A percentile compares a stretch with the other conserved stretches of the same genome.
These are phyloP conservation scores for Periophthalmus magnuspinnatus DNA, from an alignment of 2,797 vertebrate species.

Conservation along the genomic window DNA sequence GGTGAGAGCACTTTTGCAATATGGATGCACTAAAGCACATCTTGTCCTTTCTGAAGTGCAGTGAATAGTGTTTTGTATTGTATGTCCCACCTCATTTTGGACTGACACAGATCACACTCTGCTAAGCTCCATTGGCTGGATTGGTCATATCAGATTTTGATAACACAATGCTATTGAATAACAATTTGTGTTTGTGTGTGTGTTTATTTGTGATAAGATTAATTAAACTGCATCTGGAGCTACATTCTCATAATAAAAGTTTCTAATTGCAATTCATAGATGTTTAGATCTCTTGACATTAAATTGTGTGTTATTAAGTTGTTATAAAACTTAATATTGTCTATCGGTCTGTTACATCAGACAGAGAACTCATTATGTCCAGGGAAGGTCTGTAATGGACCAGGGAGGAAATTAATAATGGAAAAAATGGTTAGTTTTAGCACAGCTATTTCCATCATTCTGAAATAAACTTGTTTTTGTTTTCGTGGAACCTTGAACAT, in stretches of 20 bases:
- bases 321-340: too few species aligned
- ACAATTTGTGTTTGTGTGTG: too few species aligned
- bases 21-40: not conserved
- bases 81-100: not conserved
- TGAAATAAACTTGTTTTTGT: not conserved
- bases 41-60: not conserved
- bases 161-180: too few species aligned
- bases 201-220: too few species aligned
- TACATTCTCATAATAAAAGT: too few species aligned
- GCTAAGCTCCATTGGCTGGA: not conserved
- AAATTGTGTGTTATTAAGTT: not conserved
- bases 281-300: not conserved
- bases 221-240: too few species aligned
- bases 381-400: not conserved
- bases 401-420: not conserved
- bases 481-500: too few species aligned
- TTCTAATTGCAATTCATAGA: not conserved
- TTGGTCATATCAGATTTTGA: not conserved
- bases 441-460: not conserved
- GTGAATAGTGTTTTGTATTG: not conserved
- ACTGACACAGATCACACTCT: not conserved
- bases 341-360: too few species aligned
- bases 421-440: not conserved
- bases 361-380: not conserved
- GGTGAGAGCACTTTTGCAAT: slow-evolving; percentile 69